A percentile compares a stretch with the other conserved stretches of the same genome.
Evolutionary conservation across 2,888 invertebrate genomes (phyloP).

Genomic region (Empis stercorea): DNA sequence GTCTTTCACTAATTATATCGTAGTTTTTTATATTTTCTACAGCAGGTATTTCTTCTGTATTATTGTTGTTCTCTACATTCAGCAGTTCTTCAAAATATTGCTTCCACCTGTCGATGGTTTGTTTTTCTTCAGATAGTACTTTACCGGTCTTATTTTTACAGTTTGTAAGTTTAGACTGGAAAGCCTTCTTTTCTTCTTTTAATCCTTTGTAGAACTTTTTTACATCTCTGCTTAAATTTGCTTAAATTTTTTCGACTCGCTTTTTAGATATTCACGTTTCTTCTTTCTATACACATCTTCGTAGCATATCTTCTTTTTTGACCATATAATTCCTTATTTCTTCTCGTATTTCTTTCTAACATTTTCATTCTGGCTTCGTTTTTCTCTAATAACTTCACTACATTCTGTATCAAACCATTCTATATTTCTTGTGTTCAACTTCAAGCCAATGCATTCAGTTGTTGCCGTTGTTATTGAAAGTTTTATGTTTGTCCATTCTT

Average conservation of each 20-base stretch:
- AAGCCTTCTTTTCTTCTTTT: background rate
- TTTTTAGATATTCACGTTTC: background rate
- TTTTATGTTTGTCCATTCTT: too few species aligned
- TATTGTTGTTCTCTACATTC: too few species aligned
- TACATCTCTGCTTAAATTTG: background rate
- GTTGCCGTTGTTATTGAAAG: background rate
- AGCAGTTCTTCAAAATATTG: background rate
- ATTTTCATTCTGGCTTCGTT: background rate
- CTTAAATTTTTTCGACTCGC: background rate
- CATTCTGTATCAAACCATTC: background rate
- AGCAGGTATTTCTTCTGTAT: too few species aligned
- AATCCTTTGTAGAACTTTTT: background rate
- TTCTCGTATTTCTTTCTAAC: background rate
- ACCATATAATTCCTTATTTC: too few species aligned
- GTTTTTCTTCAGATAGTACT: background rate
- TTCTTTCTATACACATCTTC: background rate
- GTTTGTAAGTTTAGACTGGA: background rate
- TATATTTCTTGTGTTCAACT: too few species aligned
- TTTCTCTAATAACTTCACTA: background rate
- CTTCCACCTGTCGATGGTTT: background rate
- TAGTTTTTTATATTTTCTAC: background rate
- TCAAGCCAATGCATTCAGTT: too few species aligned
- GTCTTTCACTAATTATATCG: background rate
- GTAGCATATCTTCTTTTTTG: too few species aligned
- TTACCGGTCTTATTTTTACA: background rate